A percentile compares a stretch with the other conserved stretches of the same genome.
phyloP scores from a whole-genome alignment of 1,140 invertebrate genomes.

The Cherax quadricarinatus region DNA sequence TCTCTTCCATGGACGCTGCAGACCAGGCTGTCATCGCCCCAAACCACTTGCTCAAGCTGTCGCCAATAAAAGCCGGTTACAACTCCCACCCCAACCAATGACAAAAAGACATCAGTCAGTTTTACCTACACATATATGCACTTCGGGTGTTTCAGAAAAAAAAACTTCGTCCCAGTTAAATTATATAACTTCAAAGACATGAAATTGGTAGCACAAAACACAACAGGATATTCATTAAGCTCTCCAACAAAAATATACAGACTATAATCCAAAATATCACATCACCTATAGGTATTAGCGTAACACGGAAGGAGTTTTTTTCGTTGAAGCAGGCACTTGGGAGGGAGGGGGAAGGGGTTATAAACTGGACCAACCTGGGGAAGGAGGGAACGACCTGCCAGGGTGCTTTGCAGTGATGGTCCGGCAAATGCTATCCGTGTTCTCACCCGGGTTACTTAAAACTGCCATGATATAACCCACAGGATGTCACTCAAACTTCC shows the following conservation, averaged over 20 bases:
- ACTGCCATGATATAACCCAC: not conserved
- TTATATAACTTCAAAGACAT: not conserved
- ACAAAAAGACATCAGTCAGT: not conserved
- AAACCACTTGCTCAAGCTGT: not conserved
- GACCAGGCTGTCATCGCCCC: not conserved
- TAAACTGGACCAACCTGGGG: not conserved
- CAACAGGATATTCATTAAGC: not conserved
- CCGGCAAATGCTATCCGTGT: not conserved
- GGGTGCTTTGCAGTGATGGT: not conserved
- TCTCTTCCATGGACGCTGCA: not conserved
- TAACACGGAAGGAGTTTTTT: not conserved
- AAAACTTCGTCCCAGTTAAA: not conserved
- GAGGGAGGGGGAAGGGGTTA: not conserved
- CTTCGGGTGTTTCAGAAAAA: not conserved
- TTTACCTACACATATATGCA: not conserved
- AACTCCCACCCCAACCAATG: not conserved
- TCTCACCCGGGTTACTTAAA: not conserved
- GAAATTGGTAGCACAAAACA: not conserved
- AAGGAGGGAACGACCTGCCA: not conserved
- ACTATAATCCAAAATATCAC: conserved; percentile 14
- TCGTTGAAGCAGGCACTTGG: too few species aligned
- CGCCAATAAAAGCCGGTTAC: conserved; percentile 5
- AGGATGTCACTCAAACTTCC: not conserved
- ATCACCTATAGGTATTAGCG: not conserved
- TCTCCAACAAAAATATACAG: conserved; percentile 18